Base-by-base conservation (phyloP, 2,888 invertebrate species). In the Polia nebulosa region DNA sequence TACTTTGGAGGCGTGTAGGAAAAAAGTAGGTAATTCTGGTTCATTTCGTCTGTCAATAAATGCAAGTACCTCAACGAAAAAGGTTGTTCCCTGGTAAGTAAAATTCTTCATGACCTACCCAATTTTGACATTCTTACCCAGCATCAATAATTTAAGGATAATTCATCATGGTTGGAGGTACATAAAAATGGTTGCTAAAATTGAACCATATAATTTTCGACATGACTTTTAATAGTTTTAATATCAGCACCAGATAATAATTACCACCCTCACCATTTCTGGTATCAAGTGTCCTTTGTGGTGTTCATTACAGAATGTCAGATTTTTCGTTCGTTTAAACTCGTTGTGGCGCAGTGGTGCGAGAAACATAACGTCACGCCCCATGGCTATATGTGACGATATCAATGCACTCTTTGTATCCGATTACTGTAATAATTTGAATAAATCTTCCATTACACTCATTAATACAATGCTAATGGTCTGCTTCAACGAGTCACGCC, bases 251-350 rank as follows among this genome's bases (percentile, higher is more conserved):
- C 20, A 34, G 58, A 59, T 52, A 34, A 53, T 63, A 68, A 72
- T 70, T 51, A 62, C 36, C 36, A 62, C 53, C 49, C 29, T 55
- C 17, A 72, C 25, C 39, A 58, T 62, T 72, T 60, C 60, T 78
- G 72, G 59, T 76, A 74, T 82, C 72, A 55, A 69, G 56, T 82
- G 51, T 80, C 80, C 51, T 70, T 74, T 66, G 41, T 52, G 68
- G 92, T 91, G 90, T 91, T 87, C 81, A 82, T 90, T 89, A 87
- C 89, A 86, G 82, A 89, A 87, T 87, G 91, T 90, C 89, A 90
- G 73, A 91, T 91, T 91, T 92, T 91, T 91, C 90, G 88, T 90
- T 85, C 90, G 80, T 88, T 91, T 91, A 91, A 90, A 89, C 91
- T 86, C 80, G 87, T 84, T 84, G 77, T 66, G 72, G 81, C 69